Base-by-base conservation (phyloP, 2,888 invertebrate species). In the Agapostemon virescens region DNA sequence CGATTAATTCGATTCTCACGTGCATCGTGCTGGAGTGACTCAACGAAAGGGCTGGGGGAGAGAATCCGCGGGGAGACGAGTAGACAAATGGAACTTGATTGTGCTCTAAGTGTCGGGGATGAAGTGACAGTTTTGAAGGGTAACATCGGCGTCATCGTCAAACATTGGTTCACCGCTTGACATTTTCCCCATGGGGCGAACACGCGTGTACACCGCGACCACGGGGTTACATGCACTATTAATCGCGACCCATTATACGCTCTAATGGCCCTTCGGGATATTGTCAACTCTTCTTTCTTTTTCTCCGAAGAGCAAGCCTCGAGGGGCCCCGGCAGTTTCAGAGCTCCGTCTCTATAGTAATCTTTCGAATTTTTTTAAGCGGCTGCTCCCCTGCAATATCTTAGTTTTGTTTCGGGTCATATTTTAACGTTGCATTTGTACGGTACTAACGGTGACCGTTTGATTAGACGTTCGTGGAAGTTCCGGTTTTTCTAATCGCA, bases 241-340 rank as follows among this genome's bases (percentile, higher is more conserved):
- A 90, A 90, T 90, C 82, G 82, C 85, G 72, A 55, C 84, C 85
- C 84, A 87, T 88, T 88, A 88, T 84, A 85, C 84, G 86, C 83
- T 84, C 82, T 80, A 82, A 84, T 79, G 83, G 69, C 64, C 69
- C 71, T 45, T n/a, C 40, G 75, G 74, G 81, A 72, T 80, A 86
- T 85, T 85, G 85, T 81, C 82, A 80, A 80, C 80, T 66, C 30
- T 33, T 58, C 58, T 58, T 30, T 58, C 58, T 58, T 30, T 58
- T 58, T 58, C 58, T 58, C 3, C 26, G 58, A 58, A 58, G 58
- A 58, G 58, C 30, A 30, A 15, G 30, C 20, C 20, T 15, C 26
- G 26, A 15, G 55, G 13, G 52, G 15, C 6, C 26, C 55, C 26
- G 55, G 26, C 23, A 26, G 55, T 26, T 26, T 26, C 15, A 15